These are phyloP conservation scores for Penaeus chinensis DNA, from an alignment of 1,140 invertebrate species.

Conservation along the genomic window DNA sequence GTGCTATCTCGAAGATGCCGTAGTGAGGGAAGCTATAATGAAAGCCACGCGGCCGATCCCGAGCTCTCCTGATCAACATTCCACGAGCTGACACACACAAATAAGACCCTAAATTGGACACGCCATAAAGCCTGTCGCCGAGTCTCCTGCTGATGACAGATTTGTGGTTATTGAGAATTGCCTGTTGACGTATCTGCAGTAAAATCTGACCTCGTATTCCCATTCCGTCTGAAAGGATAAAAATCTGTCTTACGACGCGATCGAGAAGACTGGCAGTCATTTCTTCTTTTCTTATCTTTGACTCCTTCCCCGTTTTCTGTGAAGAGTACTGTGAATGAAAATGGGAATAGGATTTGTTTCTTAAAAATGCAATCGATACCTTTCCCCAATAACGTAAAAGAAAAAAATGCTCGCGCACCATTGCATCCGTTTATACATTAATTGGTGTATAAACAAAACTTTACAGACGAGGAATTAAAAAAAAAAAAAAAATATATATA, in stretches of 20 bases:
- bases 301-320: background rate
- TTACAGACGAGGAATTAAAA: no score
- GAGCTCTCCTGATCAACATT: slow-evolving; percentile 5
- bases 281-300: background rate
- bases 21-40: no score
- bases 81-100: slow-evolving; percentile 4
- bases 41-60: background rate
- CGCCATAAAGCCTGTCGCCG: slow-evolving; percentile 13
- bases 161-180: slow-evolving; percentile 27
- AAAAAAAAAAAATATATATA: no score
- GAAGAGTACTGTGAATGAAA: no score
- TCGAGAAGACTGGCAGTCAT: background rate
- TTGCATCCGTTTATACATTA: no score
- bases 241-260: background rate
- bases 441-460: no score
- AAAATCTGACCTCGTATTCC: slow-evolving; percentile 24
- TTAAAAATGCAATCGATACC: no score
- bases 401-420: no score
- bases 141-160: slow-evolving; percentile 14
- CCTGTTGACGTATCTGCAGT: slow-evolving; percentile 24
- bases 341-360: no score
- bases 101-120: slow-evolving; percentile 15
- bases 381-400: no score
- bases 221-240: slow-evolving; percentile 9
- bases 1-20: no score